Conservation (phyloP, 2,797 vertebrate genomes). For the Sciurus carolinensis region DNA sequence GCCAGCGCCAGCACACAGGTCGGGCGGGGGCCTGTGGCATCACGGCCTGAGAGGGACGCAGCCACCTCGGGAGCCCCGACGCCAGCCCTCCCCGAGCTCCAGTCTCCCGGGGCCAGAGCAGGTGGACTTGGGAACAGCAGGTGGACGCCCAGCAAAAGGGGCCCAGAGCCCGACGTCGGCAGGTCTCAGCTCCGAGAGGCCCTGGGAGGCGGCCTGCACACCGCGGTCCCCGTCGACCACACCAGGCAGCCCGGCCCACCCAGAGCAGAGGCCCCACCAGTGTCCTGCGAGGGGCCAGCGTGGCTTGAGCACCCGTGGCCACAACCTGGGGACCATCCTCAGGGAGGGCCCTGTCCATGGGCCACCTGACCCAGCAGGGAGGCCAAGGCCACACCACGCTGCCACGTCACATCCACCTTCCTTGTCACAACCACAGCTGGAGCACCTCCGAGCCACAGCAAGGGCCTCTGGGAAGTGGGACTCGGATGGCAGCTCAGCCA, state of each 20-base stretch:
- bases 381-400: no score
- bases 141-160: not conserved
- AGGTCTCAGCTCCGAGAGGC: rapidly evolving
- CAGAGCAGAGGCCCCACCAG: not conserved
- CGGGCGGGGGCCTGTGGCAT: not conserved
- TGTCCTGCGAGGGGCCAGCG: rapidly evolving
- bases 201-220: rapidly evolving
- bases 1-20: rapidly evolving
- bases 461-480: no score
- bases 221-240: rapidly evolving
- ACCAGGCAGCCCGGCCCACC: rapidly evolving
- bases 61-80: not conserved
- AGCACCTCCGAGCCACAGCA: not conserved
- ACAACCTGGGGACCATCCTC: not conserved
- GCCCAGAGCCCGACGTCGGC: rapidly evolving
- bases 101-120: no score
- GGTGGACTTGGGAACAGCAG: rapidly evolving
- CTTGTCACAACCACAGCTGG: no score
- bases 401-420: no score
- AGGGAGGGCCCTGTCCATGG: not conserved
- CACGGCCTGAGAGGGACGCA: rapidly evolving
- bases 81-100: no score
- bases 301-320: not conserved
- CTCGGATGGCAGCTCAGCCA: not conserved
- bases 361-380: not conserved